Conservation (phyloP, 2,113 vertebrate species). For the Phyllopteryx taeniolatus region DNA sequence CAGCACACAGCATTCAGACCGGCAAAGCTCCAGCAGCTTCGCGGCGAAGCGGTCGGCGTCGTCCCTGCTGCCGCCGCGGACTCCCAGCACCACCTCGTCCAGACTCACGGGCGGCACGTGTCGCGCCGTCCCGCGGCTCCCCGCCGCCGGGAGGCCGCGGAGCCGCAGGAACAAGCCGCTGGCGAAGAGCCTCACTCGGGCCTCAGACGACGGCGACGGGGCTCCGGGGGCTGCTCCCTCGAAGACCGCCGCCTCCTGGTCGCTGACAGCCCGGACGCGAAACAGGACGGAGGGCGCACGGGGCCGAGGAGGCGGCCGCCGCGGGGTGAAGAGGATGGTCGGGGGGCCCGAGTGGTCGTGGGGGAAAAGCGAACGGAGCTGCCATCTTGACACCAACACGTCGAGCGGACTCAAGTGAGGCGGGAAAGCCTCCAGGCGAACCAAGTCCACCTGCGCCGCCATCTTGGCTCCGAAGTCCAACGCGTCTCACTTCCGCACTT, state of each 20-base stretch:
- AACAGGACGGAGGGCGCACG: slow-evolving; percentile 55
- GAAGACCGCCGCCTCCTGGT: slow-evolving; percentile 52
- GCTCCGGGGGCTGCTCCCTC: not conserved
- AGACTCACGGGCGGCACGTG: slow-evolving; percentile 52
- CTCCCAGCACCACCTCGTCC: slow-evolving; percentile 66
- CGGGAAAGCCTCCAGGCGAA: slow-evolving; percentile 54
- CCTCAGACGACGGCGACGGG: not conserved
- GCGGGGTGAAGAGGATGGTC: slow-evolving; percentile 66
- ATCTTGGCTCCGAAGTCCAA: slow-evolving; percentile 33
- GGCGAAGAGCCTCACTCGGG: slow-evolving; percentile 62
- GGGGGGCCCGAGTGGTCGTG: slow-evolving; percentile 33
- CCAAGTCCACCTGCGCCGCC: slow-evolving; percentile 54
- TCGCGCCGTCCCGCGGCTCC: slow-evolving; percentile 41
- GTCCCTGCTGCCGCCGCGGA: slow-evolving; percentile 61
- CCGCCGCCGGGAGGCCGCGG: slow-evolving; percentile 43
- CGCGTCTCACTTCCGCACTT: not conserved
- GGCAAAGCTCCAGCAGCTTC: slow-evolving; percentile 59
- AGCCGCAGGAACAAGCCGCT: slow-evolving; percentile 60
- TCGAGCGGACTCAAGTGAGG: slow-evolving; percentile 58
- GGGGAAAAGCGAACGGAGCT: slow-evolving; percentile 47
- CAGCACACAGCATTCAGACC: slow-evolving; percentile 54
- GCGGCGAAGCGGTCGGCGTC: slow-evolving; percentile 43
- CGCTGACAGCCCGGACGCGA: slow-evolving; percentile 49
- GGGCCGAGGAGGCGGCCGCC: slow-evolving; percentile 18
- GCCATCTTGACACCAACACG: slow-evolving; percentile 35